These are phyloP conservation scores for Muraenolepis orangiensis DNA, from an alignment of 2,797 vertebrate species.

Conservation along the genomic window DNA sequence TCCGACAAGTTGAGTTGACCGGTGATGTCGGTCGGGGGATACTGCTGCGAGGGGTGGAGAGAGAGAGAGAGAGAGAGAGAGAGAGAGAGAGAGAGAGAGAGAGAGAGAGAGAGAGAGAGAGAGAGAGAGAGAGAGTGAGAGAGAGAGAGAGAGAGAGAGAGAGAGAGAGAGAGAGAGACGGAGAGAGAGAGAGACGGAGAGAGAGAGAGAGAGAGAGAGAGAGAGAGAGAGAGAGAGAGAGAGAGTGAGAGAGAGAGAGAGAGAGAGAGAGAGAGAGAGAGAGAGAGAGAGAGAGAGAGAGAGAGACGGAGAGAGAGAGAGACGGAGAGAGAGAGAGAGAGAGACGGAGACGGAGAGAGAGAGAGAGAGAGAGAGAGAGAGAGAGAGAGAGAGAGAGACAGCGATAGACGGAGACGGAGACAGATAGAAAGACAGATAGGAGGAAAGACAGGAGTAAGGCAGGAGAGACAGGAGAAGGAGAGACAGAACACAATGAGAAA, in stretches of 20 bases:
- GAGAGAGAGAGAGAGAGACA: not conserved
- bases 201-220: slow-evolving; percentile 57
- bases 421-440: slow-evolving; percentile 63
- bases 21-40: slow-evolving; percentile 96
- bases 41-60: slow-evolving; percentile 87
- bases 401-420: slow-evolving; percentile 37
- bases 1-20: slow-evolving; percentile 99
- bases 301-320: slow-evolving; percentile 49
- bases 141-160: slow-evolving; percentile 16
- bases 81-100: not conserved
- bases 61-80: slow-evolving; percentile 28
- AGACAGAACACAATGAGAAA: slow-evolving; percentile 45
- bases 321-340: too few relatives aligned
- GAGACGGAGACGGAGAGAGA: too few relatives aligned
- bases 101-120: slow-evolving; percentile 31
- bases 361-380: slow-evolving; percentile 21
- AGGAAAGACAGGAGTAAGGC: too few relatives aligned
- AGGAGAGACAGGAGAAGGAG: too few relatives aligned
- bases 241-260: slow-evolving; percentile 12
- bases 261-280: not conserved
- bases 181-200: slow-evolving; percentile 61
- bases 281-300: slow-evolving; percentile 59
- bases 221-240: slow-evolving; percentile 53
- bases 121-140: slow-evolving; percentile 63
- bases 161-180: slow-evolving; percentile 17